Conservation (phyloP, 2,113 vertebrate genomes). For the Pandion haliaetus region DNA sequence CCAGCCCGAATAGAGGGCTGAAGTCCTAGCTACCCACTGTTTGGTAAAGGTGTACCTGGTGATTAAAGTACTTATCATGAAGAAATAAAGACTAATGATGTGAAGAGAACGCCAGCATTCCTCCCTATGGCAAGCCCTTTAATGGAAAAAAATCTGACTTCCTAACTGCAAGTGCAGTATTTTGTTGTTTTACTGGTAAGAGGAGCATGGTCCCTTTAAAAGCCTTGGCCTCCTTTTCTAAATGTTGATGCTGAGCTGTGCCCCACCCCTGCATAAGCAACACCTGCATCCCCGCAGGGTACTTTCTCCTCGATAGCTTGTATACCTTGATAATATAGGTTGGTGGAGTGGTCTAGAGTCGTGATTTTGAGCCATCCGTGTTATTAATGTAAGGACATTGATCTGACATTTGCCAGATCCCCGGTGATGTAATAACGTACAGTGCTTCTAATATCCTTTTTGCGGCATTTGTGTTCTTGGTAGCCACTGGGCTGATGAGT, state of each 20-base stretch:
- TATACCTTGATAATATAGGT: conserved; percentile 18
- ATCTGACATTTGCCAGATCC: neutral
- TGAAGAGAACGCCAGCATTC: neutral
- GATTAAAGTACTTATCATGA: neutral
- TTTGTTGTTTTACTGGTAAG: neutral
- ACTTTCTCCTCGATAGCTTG: conserved; percentile 35
- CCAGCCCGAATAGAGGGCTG: neutral
- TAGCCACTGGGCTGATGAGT: neutral
- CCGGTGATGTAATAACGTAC: neutral
- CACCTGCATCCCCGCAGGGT: conserved; percentile 68
- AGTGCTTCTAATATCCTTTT: neutral
- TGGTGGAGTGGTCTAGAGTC: neutral
- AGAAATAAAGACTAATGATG: neutral
- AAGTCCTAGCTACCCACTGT: neutral
- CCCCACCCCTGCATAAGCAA: conserved; percentile 52
- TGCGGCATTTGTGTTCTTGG: neutral
- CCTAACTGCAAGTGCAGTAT: neutral
- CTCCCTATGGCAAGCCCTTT: neutral
- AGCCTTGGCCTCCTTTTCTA: conserved; percentile 17
- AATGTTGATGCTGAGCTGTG: neutral
- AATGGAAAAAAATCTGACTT: neutral
- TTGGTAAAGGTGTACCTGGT: neutral
- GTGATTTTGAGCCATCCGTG: neutral
- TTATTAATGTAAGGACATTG: neutral
- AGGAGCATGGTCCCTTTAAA: conserved; percentile 50